phyloP scores from a whole-genome alignment of 2,113 vertebrate species.

The Oreotrochilus melanogaster region DNA sequence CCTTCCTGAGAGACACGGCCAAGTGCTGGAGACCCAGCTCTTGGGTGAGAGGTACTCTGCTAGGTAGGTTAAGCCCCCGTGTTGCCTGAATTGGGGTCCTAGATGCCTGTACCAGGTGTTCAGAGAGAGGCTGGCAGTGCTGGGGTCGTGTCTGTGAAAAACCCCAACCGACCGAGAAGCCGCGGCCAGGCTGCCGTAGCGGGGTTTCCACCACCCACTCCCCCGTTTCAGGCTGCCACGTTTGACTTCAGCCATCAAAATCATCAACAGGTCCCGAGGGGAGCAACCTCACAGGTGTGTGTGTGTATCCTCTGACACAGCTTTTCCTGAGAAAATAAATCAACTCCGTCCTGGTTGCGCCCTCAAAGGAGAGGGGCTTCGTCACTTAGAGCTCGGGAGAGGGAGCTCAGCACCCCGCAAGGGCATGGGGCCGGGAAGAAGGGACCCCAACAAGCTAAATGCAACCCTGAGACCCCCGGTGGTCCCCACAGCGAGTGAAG shows the following conservation, averaged over 20 bases:
- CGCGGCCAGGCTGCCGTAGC: not conserved
- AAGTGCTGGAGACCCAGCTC: not conserved
- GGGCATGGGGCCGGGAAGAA: accelerated
- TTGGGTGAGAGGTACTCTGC: not conserved
- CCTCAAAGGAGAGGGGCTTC: not conserved
- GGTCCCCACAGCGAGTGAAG: not conserved
- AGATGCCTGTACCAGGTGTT: not conserved
- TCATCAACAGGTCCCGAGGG: too few species aligned
- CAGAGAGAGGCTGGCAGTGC: accelerated
- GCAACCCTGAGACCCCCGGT: not conserved
- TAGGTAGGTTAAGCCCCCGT: not conserved
- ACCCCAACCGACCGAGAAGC: not conserved
- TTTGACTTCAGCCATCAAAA: not conserved
- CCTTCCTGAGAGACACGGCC: not conserved
- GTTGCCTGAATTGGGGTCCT: not conserved
- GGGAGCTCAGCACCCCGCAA: not conserved
- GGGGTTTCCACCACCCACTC: not conserved
- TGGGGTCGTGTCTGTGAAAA: not conserved
- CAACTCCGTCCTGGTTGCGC: accelerated
- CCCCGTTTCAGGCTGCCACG: not conserved
- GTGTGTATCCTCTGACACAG: too few species aligned
- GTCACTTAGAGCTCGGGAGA: too few species aligned
- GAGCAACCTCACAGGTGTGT: not conserved
- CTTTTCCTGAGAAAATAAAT: not conserved
- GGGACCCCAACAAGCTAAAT: too few species aligned